Conservation (phyloP, 2,113 vertebrate genomes). For the Corythoichthys intestinalis region DNA sequence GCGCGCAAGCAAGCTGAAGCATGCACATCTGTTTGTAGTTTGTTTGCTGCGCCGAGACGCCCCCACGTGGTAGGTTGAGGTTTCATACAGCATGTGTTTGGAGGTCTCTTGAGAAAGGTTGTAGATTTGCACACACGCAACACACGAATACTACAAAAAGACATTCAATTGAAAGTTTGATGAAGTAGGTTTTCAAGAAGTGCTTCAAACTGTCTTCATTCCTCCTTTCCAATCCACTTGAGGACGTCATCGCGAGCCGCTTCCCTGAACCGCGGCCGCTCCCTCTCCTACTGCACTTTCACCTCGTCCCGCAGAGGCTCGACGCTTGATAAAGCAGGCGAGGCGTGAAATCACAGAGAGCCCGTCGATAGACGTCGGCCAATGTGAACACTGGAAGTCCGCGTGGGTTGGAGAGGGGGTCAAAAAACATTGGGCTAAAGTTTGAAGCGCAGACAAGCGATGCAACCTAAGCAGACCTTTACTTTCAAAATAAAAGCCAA, state of each 20-base stretch:
- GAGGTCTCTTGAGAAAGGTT: not conserved
- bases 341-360: not conserved
- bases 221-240: not conserved
- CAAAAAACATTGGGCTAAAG: not conserved
- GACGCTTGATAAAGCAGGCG: not conserved
- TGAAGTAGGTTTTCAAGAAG: too few species aligned
- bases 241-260: too few species aligned
- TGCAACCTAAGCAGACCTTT: rapidly evolving
- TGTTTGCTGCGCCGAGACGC: not conserved
- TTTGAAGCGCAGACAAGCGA: not conserved
- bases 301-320: not conserved
- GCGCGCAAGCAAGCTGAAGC: not conserved
- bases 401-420: not conserved
- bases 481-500: slow-evolving; percentile 24
- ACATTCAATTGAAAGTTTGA: too few species aligned
- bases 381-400: not conserved
- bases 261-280: too few species aligned
- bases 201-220: not conserved
- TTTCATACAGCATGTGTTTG: not conserved
- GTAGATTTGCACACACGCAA: too few species aligned
- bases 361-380: not conserved
- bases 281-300: not conserved
- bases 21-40: not conserved
- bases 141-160: too few species aligned
- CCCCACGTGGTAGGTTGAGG: not conserved